Base-by-base conservation (phyloP, 2,113 vertebrate species). In the Tonatia bakeri region DNA sequence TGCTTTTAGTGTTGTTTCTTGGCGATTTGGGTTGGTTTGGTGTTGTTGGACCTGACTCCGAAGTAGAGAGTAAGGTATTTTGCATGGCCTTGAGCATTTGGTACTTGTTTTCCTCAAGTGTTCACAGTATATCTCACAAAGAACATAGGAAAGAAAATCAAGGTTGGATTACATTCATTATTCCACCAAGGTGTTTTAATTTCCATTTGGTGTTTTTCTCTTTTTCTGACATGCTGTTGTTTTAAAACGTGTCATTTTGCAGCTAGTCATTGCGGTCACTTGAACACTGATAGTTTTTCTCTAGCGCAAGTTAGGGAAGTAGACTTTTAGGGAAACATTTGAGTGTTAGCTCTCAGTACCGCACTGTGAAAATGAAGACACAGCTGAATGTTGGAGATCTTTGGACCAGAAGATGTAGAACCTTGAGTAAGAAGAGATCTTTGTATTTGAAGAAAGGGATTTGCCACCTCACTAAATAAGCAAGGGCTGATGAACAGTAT, bases 161-260 rank as follows among this genome's bases (percentile, higher is more conserved):
- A 19, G 80, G 54, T 84, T 65, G 89, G 95, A 84, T 95, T 91
- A 31, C 73, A 56, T 45, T 72, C 95, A 87, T 96, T 80, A 96
- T 97, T 96, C 69, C 93, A 95, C 95, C 95, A 96, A 87, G 82
- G 96, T 95, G 95, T 86, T 94, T 97, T 95, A 76, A 70, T 69
- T 85, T 89, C 0, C 38, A 2, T 80, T 87, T 82, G 80, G 90
- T 91, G 90, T 31, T 50, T 94, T 92, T 95, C 56, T 90, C 52
- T 88, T 95, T 95, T 76, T 89, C 17, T 70, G 61, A 43, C 20
- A 3, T 26, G 13, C 87, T 5, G 4, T 47, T 79, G 17, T 61
- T 87, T 87, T 88, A 94, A 70, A 96, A 96, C 69, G 64, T 3
- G 0, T 88, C 20, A 47, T 75, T 82, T 95, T 94, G 43, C 69